Evolutionary conservation across 2,888 invertebrate genomes (phyloP), one percentile per base, ranked within the genome.

Genomic region (Oscheius sp.): DNA sequence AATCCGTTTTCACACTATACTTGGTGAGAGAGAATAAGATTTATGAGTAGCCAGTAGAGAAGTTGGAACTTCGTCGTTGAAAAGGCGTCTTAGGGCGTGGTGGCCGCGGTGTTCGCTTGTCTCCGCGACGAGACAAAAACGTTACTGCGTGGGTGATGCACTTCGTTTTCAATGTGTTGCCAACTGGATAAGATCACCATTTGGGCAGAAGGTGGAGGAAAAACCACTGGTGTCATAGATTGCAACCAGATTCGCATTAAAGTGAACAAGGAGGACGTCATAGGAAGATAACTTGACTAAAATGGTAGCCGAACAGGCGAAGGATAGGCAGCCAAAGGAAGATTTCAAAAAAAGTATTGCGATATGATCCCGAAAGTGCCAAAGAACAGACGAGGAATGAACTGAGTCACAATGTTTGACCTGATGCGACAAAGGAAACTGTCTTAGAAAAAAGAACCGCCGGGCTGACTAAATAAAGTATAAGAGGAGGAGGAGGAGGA

Each of bases 131-230:
- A 21, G 43, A 61, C 61, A 61, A 61, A 61, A 61, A 61, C 61
- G 43, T 63, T 63, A 63, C 63, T 63, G 63, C 63, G 63, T 43
- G 63, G 63, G 63, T 45, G 18, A 16, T 46, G 45, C 49, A 49
- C 49, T 49, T 21, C 21, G 45, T 21, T 45, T 25, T 46, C 63
- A 12, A 25, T 63, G 23, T 63, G 63, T 63, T 63, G 63, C 63
- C 63, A 63, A 46, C 63, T 46, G 46, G 63, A 63, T 18, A 63
- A 23, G 46, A 63, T 63, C 63, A 63, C n/a, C 63, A 63, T 46
- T 21, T 21, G 43, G 45, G 13, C n/a, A 13, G 21, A 43, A 12
- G 49, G 45, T 45, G 45, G 35, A 43, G 43, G 59, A 49, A 21
- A 46, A n/a, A 23, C 53, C 45, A 35, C 55, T 7, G 18, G n/a